Conservation (phyloP, 2,888 invertebrate species). For the Ophonus ardosiacus region DNA sequence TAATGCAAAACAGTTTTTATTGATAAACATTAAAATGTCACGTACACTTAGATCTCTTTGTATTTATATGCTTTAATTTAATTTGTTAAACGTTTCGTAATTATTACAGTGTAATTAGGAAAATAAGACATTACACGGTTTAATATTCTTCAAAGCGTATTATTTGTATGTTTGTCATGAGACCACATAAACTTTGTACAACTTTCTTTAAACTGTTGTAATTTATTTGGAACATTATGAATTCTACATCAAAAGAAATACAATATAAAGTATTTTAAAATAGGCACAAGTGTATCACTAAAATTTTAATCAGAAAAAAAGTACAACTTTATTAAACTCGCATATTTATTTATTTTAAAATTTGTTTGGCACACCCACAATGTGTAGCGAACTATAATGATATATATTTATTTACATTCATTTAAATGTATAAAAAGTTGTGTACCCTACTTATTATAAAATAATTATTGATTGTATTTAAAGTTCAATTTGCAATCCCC, state of each 20-base stretch:
- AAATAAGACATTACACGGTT: conserved; percentile 1
- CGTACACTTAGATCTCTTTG: no score
- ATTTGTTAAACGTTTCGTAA: not conserved
- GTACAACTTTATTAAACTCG: no score
- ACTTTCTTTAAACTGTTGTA: conserved; percentile 20
- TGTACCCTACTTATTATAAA: not conserved
- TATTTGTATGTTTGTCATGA: conserved; percentile 35
- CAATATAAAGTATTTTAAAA: not conserved
- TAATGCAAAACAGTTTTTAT: no score
- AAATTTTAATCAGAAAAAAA: not conserved
- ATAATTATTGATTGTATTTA: not conserved
- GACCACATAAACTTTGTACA: not conserved
- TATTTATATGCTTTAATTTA: not conserved
- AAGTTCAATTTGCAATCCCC: not conserved
- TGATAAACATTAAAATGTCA: no score
- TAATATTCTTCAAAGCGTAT: conserved; percentile 8
- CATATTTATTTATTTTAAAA: no score
- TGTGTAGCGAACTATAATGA: no score
- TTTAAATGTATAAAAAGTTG: not conserved
- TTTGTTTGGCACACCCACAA: no score
- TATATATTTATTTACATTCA: not conserved
- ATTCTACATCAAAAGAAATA: conserved; percentile 1
- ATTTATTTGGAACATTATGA: conserved; percentile 6
- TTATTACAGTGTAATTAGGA: not conserved
- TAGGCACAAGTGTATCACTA: not conserved